Evolutionary conservation across 1,140 invertebrate species (phyloP), one percentile per base, ranked within the genome.

Genomic region (Anadara kagoshimensis): DNA sequence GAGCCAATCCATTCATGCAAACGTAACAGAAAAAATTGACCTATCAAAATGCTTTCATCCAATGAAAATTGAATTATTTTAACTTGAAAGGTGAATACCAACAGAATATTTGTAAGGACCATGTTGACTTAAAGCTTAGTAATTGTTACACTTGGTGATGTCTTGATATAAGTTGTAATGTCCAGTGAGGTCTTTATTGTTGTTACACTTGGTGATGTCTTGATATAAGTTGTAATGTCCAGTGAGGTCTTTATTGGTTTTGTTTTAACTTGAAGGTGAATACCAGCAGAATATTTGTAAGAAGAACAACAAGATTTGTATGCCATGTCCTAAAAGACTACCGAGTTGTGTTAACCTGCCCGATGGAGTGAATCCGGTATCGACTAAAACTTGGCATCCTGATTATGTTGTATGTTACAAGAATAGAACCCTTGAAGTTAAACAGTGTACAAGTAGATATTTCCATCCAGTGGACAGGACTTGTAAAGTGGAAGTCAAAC

Each of bases 281-380:
- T 82, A 84, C 59, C 22, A 41, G 7, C 67, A 70, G 41, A 75
- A 75, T 47, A 41, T 70, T n/a, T 75, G 73, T 66, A 69, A 53
- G 20, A 45, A 20, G 16, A 62, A 57, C 43, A 71, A 66, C 45
- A 51, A 36, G 1, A 53, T 44, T 4, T 84, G 83, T 58, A 65
- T 66, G 1, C 78, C 77, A 18, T 84, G 83, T 69, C 65, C 75
- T 41, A 73, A 81, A n/a, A 54, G 81, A 36, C 75, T 83, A 67
- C 79, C 81, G 3, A 78, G 77, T n/a, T 84, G 83, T 75, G 74
- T 70, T n/a, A 79, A 79, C n/a, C 70, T 73, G 47, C 65, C 75
- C 1, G 75, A 84, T 67, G 79, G 79, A 16, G 62, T 68, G 51
- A 81, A 82, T 54, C 58, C 65, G 0, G 73, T 71, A 49, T 69